Base-by-base conservation (phyloP, 1,140 invertebrate genomes). In the Trigoniulus corallinus region DNA sequence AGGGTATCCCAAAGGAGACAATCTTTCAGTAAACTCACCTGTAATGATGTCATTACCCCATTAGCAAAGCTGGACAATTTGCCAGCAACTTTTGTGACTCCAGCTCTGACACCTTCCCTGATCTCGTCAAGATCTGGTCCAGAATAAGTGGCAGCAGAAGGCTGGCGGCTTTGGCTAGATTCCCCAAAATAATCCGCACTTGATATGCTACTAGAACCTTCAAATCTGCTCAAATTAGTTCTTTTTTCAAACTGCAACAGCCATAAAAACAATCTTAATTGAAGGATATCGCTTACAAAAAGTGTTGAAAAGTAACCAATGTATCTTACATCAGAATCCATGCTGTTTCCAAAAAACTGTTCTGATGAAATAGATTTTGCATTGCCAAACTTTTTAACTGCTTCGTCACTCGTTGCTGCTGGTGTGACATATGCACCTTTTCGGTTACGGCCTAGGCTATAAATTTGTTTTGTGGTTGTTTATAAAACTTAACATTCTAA, bases 301-400 rank as follows among this genome's bases (percentile, higher is more conserved):
- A n/a, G n/a, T n/a, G n/a, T n/a, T n/a, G n/a, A n/a, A n/a, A n/a
- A n/a, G n/a, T n/a, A n/a, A 13, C 37, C 37, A 39, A 39, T 18
- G 26, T 26, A 40, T 61, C 63, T 65, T 63, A 75, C 73, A 59
- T 85, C 82, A 56, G 70, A 70, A 62, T 79, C 78, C 54, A 71
- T 65, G 56, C 75, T 74, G 54, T 85, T 82, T 2, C 79, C 80
- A 65, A 95, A 95, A 69, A 81, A 97, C 70, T 96, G 91, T 63
- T 94, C 88, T 0, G 94, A 98, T 51, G 91, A 96, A 58, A 98
- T 98, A 1, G 89, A 82, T 71, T 98, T 98, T 3, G 94, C 92
- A 61, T 82, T 81, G 22, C 87, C 91, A 67, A 96, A 97, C 70
- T 96, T 96, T 63, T 88, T 87, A 61, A 89, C 86, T 12, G 88